Conservation (phyloP, 2,888 invertebrate genomes). For the Calephelis perditalis region DNA sequence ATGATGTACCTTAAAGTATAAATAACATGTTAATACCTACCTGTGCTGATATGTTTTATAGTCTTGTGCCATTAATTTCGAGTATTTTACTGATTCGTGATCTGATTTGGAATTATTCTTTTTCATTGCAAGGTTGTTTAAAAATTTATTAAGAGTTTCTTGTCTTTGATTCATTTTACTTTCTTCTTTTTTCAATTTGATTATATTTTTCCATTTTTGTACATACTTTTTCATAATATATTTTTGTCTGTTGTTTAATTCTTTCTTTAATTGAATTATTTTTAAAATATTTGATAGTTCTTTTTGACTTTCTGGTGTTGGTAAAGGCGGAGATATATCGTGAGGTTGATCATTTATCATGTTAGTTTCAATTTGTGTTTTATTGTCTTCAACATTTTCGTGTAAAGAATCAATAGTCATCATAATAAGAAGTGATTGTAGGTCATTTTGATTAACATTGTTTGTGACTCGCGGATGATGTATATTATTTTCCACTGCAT, state of each 20-base stretch:
- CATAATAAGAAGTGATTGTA: constrained; percentile 57
- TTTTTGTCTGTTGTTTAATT: constrained; percentile 40
- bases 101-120: constrained; percentile 40
- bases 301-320: constrained; percentile 11
- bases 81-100: constrained; percentile 41
- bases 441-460: constrained; percentile 36
- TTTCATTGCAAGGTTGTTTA: constrained; percentile 59
- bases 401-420: constrained; percentile 51
- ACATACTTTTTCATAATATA: constrained; percentile 48
- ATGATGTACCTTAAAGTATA: too few relatives aligned
- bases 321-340: constrained; percentile 8
- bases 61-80: constrained; percentile 48
- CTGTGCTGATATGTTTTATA: constrained; percentile 64
- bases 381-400: constrained; percentile 32
- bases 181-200: constrained; percentile 42
- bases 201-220: constrained; percentile 52
- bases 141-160: constrained; percentile 52
- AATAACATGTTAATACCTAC: constrained; percentile 46
- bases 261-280: constrained; percentile 44
- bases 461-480: background rate
- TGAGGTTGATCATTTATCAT: constrained; percentile 17
- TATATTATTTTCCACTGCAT: background rate
- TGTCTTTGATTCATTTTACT: constrained; percentile 45
- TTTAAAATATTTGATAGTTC: constrained; percentile 39
- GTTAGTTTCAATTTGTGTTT: constrained; percentile 19